These are phyloP conservation scores for Sterrhoptilus dennistouni DNA, from an alignment of 2,113 vertebrate species.

Conservation along the genomic window DNA sequence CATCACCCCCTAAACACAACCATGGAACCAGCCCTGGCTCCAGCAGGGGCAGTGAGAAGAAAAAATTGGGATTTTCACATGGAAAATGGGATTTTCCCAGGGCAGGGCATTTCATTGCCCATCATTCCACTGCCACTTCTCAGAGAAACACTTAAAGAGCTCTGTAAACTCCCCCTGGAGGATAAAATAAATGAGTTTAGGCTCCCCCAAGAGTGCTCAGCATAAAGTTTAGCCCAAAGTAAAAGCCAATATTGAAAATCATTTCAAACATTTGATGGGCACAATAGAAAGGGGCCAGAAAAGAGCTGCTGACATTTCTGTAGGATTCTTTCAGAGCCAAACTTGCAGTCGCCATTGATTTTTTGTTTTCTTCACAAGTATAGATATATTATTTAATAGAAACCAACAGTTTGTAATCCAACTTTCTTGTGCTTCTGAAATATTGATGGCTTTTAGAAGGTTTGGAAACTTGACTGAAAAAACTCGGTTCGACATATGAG, in stretches of 20 bases:
- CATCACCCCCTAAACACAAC: fast-evolving
- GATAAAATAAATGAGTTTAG: not conserved
- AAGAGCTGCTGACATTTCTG: not conserved
- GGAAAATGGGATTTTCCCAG: not conserved
- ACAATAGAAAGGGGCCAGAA: not conserved
- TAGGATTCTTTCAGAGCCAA: not conserved
- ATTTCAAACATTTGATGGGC: not conserved
- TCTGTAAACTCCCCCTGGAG: not conserved
- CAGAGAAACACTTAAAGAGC: not conserved
- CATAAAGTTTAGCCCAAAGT: not conserved
- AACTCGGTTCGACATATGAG: not conserved
- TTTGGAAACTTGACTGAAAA: not conserved
- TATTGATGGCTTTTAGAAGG: constrained; percentile 14
- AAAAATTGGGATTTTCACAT: fast-evolving
- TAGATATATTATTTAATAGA: constrained; percentile 46
- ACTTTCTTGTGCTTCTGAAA: constrained; percentile 8
- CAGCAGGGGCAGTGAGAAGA: fast-evolving
- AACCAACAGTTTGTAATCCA: constrained; percentile 18
- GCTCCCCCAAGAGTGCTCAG: not conserved
- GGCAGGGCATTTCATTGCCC: not conserved
- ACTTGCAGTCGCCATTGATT: constrained; percentile 7
- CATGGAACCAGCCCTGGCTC: not conserved
- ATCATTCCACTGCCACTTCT: fast-evolving
- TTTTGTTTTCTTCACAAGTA: constrained; percentile 15
- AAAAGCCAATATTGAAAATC: not conserved